Base-by-base conservation (phyloP, 2,113 vertebrate genomes). In the Saiga tatarica region DNA sequence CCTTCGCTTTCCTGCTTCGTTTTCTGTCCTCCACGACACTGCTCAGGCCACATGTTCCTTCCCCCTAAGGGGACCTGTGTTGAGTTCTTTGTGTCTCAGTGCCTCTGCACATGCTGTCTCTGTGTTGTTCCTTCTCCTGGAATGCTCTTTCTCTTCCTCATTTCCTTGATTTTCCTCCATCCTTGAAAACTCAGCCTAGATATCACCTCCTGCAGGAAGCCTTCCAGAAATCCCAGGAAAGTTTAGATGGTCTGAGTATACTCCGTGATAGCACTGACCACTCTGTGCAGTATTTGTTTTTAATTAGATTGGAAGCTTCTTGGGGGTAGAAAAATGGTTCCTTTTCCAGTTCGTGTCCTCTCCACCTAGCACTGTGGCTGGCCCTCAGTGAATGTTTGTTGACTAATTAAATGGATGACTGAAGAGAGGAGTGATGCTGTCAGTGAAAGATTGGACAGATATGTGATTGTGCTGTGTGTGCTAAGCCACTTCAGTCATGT, bases 221-320 rank as follows among this genome's bases (percentile, higher is more conserved):
- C 76, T 26, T 84, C 36, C 30, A 52, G 90, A 91, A 91, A 78
- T 47, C 45, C 71, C 21, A 23, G 42, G 55, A 33, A 3, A 8
- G 23, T 28, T 71, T n/a, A 21, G 79, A 60, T 33, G 6, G 10
- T 74, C n/a, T 8, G 1, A 0, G 1, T 33, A 62, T 2, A 6
- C 25, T 87, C 36, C 3, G 0, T 86, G 10, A 15, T 2, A 33
- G 55, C 33, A 7, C 53, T 26, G 21, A 62, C 36, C 12, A 5
- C 25, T 39, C 59, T 87, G 81, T 53, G 42, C 60, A n/a, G 2
- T n/a, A 5, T 1, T 89, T 87, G 59, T 95, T 53, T 47, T 28
- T 93, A 87, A 47, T 17, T 36, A 87, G 42, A 45, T 67, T 0
- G 5, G 36, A 55, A 25, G 4, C 84, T 88, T 94, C 59, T n/a